A percentile compares a stretch with the other conserved stretches of the same genome.
These are phyloP conservation scores for Orgyia antiqua DNA, from an alignment of 2,888 invertebrate species.

Conservation along the genomic window DNA sequence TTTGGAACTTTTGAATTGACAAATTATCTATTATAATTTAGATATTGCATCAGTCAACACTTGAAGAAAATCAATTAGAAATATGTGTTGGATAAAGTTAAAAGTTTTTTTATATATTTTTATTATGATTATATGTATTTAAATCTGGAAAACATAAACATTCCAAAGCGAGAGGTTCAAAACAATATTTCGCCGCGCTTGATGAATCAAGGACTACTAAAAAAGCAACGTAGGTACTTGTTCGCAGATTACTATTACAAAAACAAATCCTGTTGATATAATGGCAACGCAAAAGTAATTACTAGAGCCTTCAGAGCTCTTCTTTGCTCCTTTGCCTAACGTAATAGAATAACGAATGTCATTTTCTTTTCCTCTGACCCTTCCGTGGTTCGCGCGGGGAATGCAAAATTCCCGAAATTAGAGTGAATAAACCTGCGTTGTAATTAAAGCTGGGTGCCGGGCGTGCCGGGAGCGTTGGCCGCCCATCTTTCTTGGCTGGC, in stretches of 20 bases:
- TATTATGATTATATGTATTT: too few relatives aligned
- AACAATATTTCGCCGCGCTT: too few relatives aligned
- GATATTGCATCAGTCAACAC: too few relatives aligned
- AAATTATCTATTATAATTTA: too few relatives aligned
- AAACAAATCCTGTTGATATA: constrained; percentile 40
- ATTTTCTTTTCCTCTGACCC: constrained; percentile 75
- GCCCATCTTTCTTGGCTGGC: constrained; percentile 74
- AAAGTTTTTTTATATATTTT: too few relatives aligned
- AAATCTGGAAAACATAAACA: too few relatives aligned
- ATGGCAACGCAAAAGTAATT: constrained; percentile 61
- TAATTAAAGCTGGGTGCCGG: constrained; percentile 70
- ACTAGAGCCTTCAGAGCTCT: constrained; percentile 46
- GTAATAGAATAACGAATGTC: constrained; percentile 77
- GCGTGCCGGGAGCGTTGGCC: constrained; percentile 47
- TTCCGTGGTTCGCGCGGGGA: constrained; percentile 73
- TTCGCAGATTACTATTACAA: constrained; percentile 32
- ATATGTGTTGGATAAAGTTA: too few relatives aligned
- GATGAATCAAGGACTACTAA: too few relatives aligned
- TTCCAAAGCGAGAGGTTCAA: too few relatives aligned
- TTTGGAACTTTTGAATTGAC: too few relatives aligned
- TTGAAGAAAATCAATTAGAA: too few relatives aligned
- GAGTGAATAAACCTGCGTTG: constrained; percentile 74
- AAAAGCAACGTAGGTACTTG: constrained; percentile 13
- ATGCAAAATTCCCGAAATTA: constrained; percentile 76
- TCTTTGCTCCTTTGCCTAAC: constrained; percentile 63